Percentiles rank a stretch among this genome's conserved stretches.
Conservation (phyloP, 2,113 vertebrate genomes). For the Tinamus guttatus region DNA sequence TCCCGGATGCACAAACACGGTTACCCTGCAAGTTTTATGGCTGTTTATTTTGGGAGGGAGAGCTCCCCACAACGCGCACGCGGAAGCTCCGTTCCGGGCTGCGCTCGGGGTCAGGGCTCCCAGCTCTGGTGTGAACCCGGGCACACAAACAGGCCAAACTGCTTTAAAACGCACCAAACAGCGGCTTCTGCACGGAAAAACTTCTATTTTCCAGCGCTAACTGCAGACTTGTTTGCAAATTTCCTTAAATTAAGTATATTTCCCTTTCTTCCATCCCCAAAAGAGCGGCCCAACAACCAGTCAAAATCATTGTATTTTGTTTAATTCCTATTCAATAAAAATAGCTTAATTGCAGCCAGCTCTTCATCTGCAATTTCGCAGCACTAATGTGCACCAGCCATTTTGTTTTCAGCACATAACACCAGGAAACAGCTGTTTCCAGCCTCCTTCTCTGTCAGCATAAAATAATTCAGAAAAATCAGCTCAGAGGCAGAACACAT, state of each 20-base stretch:
- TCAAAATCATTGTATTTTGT: slow-evolving; percentile 43
- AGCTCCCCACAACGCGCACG: not conserved
- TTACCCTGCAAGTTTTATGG: not conserved
- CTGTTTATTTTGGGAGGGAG: not conserved
- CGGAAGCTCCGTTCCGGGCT: not conserved
- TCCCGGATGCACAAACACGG: not conserved
- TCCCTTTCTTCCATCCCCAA: slow-evolving; percentile 22
- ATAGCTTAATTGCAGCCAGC: slow-evolving; percentile 64
- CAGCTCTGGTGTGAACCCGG: not conserved
- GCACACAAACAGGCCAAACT: not conserved
- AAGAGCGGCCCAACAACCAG: slow-evolving; percentile 36
- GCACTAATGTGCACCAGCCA: slow-evolving; percentile 67
- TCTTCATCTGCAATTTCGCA: slow-evolving; percentile 60
- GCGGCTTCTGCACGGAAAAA: not conserved
- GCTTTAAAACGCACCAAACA: not conserved
- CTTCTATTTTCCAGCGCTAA: slow-evolving; percentile 38
- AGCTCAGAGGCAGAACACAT: not conserved
- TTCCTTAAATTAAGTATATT: slow-evolving; percentile 52
- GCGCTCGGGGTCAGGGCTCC: not conserved
- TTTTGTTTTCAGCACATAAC: slow-evolving; percentile 64
- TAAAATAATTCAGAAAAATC: not conserved
- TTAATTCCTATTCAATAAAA: slow-evolving; percentile 51
- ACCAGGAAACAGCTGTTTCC: slow-evolving; percentile 61
- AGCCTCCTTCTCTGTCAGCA: slow-evolving; percentile 38
- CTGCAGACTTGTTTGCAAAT: slow-evolving; percentile 39